Evolutionary conservation across 2,113 vertebrate species (phyloP).

Genomic region (Colius striatus): DNA sequence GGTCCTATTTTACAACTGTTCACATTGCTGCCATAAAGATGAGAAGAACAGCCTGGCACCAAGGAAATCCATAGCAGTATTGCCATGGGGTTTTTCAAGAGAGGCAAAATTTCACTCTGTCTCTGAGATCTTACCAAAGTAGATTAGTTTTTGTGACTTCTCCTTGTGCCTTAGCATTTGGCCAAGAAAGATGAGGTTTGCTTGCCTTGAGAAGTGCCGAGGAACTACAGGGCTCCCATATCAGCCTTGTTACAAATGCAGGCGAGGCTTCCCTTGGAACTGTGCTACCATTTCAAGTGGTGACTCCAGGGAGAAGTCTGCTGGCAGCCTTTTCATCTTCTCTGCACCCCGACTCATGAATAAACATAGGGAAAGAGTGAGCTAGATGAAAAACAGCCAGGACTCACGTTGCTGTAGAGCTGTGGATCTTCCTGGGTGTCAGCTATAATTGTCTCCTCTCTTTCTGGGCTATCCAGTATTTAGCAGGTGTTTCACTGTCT

Average conservation of each 20-base stretch:
- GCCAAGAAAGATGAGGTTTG: not conserved
- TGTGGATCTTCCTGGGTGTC: not conserved
- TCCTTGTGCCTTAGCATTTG: not conserved
- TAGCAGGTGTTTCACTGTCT: not conserved
- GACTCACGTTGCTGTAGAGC: not conserved
- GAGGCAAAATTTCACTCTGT: not conserved
- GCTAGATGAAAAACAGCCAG: not conserved
- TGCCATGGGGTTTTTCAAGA: not conserved
- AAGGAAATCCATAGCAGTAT: not conserved
- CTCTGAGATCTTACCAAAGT: not conserved
- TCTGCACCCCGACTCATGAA: not conserved
- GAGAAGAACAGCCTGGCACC: not conserved
- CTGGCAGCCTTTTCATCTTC: constrained; percentile 21
- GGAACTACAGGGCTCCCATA: not conserved
- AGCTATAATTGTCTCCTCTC: not conserved
- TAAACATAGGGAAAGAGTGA: not conserved
- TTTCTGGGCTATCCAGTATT: not conserved
- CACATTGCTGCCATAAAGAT: not conserved
- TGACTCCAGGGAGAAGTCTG: not conserved
- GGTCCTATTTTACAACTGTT: not conserved
- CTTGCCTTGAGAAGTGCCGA: not conserved
- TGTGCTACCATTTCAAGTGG: not conserved
- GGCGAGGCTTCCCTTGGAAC: not conserved
- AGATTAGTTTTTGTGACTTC: not conserved
- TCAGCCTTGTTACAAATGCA: not conserved